These are phyloP conservation scores for Agapornis roseicollis DNA, from an alignment of 2,113 vertebrate genomes.

Conservation along the genomic window DNA sequence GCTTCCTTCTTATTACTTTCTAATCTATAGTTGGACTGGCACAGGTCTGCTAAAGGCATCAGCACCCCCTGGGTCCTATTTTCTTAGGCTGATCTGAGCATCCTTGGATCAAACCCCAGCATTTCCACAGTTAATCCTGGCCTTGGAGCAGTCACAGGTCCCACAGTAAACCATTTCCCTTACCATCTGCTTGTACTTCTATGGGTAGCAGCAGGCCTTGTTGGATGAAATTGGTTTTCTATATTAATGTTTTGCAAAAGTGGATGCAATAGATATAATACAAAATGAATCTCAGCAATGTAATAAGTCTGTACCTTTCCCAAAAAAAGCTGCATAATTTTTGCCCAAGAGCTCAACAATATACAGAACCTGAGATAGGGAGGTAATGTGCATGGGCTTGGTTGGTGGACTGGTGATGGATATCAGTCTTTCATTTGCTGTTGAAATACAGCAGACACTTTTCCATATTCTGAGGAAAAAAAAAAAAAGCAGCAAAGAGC, in stretches of 20 bases:
- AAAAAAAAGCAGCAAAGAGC: background rate
- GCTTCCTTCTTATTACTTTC: background rate
- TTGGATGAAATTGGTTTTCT: background rate
- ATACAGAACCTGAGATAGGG: background rate
- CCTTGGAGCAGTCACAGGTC: background rate
- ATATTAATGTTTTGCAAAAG: background rate
- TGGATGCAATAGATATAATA: background rate
- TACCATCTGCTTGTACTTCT: background rate
- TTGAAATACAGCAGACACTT: background rate
- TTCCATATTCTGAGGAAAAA: background rate
- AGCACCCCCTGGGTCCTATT: accelerated
- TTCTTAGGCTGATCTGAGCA: background rate
- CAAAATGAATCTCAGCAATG: background rate
- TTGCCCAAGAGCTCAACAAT: background rate
- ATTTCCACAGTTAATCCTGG: background rate
- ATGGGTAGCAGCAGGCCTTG: background rate
- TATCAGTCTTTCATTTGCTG: background rate
- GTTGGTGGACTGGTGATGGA: accelerated
- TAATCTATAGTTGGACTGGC: background rate
- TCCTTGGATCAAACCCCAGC: background rate
- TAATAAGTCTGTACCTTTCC: background rate
- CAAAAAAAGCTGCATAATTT: background rate
- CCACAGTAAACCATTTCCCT: background rate
- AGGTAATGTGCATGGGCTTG: background rate
- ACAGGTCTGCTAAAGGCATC: background rate